phyloP scores from a whole-genome alignment of 2,797 vertebrate genomes.

The Cossypha caffra region DNA sequence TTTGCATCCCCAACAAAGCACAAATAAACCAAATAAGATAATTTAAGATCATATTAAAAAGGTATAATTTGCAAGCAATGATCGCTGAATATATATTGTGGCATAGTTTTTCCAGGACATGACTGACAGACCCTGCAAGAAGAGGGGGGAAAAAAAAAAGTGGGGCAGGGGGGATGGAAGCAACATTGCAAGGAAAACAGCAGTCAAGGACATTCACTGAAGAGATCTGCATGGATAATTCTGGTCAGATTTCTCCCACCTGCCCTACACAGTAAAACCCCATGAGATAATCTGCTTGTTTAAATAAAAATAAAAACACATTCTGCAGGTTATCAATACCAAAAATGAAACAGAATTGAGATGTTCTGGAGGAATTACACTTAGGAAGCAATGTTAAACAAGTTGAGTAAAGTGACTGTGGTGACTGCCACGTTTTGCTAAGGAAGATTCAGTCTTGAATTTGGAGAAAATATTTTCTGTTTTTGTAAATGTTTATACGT shows the following conservation, averaged over 20 bases:
- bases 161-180: fast-evolving
- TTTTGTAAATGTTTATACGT: not conserved
- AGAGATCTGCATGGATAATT: not conserved
- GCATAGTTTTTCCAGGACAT: not conserved
- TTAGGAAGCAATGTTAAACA: fast-evolving
- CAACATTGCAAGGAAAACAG: not conserved
- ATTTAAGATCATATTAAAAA: not conserved
- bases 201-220: not conserved
- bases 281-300: not conserved
- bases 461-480: not conserved
- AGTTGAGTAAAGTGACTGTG: not conserved
- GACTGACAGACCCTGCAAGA: not conserved
- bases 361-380: not conserved
- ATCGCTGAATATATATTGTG: not conserved
- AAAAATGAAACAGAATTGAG: not conserved
- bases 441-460: not conserved
- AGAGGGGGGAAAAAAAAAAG: not conserved
- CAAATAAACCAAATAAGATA: not conserved
- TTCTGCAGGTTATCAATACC: not conserved
- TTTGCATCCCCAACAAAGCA: not conserved
- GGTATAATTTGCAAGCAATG: not conserved
- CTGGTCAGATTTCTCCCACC: not conserved
- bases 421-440: not conserved
- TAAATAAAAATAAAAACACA: not conserved
- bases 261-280: not conserved